phyloP scores from a whole-genome alignment of 1,140 invertebrate species.

The Drosophila auraria region DNA sequence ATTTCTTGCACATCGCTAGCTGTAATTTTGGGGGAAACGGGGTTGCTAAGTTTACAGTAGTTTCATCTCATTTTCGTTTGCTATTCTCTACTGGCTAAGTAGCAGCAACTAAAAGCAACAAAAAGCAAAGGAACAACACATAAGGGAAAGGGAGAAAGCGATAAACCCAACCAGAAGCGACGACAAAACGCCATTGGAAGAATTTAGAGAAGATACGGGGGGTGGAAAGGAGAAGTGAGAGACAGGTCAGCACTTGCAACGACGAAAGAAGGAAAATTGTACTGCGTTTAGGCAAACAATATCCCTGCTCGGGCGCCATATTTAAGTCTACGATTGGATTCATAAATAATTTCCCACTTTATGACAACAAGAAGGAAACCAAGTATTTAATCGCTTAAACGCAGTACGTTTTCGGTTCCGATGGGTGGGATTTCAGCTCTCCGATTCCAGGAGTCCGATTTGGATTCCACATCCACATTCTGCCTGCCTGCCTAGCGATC shows the following conservation, averaged over 20 bases:
- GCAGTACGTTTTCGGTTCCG: slow-evolving; percentile 5
- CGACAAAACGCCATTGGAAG: slow-evolving; percentile 21
- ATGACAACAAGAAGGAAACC: background rate
- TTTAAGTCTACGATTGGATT: background rate
- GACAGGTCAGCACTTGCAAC: background rate
- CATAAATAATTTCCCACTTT: background rate
- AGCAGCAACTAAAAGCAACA: slow-evolving; percentile 46
- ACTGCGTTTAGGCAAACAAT: slow-evolving; percentile 8
- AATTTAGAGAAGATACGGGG: background rate
- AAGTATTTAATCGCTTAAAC: slow-evolving; percentile 10
- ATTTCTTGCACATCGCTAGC: slow-evolving; percentile 50
- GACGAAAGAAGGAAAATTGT: background rate
- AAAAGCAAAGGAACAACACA: slow-evolving; percentile 39
- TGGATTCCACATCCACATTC: slow-evolving; percentile 17
- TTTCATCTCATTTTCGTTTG: slow-evolving; percentile 17
- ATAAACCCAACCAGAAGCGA: slow-evolving; percentile 24
- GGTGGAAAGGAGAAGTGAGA: slow-evolving; percentile 12
- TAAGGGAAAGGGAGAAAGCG: slow-evolving; percentile 21
- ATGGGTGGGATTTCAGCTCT: slow-evolving; percentile 1
- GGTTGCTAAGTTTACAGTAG: slow-evolving; percentile 37
- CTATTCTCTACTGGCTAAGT: slow-evolving; percentile 46
- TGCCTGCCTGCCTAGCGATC: slow-evolving; percentile 47
- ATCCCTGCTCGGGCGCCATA: background rate
- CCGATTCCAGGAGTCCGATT: slow-evolving; percentile 15
- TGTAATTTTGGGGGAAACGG: background rate